Evolutionary conservation across 2,113 vertebrate species (phyloP), one percentile per base, ranked within the genome.

Genomic region (Asarcornis scutulata): DNA sequence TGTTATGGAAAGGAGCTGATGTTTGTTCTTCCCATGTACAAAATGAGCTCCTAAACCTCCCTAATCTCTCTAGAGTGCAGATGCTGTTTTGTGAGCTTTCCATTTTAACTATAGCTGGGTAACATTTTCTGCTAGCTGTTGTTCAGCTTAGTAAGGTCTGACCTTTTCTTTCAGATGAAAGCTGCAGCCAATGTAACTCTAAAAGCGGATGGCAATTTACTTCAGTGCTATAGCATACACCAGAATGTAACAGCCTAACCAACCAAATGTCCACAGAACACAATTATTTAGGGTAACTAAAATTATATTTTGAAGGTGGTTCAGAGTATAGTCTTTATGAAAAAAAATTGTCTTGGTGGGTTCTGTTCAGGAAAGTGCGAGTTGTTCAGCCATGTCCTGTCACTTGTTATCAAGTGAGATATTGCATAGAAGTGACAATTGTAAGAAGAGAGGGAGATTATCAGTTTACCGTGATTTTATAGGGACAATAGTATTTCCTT

Each of bases 111-210:
- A 42, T 8, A 83, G 32, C 26, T 23, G 1, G 2, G 69, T 68
- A 52, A 85, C 55, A 83, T 86, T 85, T 95, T 92, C 78, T 93
- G 32, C 38, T 80, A 42, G 46, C n/a, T 58, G 58, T 42, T 94
- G 50, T 56, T 62, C 46, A 91, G 11, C 76, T 80, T 88, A 71
- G 44, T 78, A 67, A 50, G 74, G 22, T 75, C 97, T 96, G 90
- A 93, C 78, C 72, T 95, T 92, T 95, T 91, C 86, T 86, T 85
- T 72, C 14, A 95, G 84, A 92, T 69, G 11, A 81, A 95, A 94
- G 58, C 12, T 89, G 62, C 78, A 86, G 69, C 32, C 55, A 66
- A 83, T 34, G 38, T 67, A 63, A 83, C 95, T 97, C 96, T 87
- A 32, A 94, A 95, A 88, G 69, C 72, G 52, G 88, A 29, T 20